phyloP scores from a whole-genome alignment of 2,797 vertebrate genomes.

The Ctenopoma multispine region DNA sequence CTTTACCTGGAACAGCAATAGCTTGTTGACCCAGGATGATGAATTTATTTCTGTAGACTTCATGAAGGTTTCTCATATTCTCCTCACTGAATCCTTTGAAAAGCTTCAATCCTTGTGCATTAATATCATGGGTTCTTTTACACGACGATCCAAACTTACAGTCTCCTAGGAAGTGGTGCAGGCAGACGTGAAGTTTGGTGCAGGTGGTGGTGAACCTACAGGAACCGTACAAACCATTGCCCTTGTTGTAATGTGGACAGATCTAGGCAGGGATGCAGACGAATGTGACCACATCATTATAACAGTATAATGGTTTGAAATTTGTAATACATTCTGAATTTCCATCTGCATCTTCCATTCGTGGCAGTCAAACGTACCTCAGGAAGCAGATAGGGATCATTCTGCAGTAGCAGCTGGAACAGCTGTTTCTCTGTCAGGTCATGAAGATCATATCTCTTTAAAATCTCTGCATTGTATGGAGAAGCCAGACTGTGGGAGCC shows the following conservation, averaged over 20 bases:
- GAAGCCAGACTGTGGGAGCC: constrained; percentile 80
- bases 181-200: constrained; percentile 90
- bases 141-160: constrained; percentile 85
- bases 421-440: constrained; percentile 82
- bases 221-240: constrained; percentile 70
- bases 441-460: constrained; percentile 78
- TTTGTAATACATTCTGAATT: no score
- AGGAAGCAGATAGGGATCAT: constrained; percentile 90
- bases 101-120: constrained; percentile 45
- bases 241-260: constrained; percentile 89
- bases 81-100: constrained; percentile 79
- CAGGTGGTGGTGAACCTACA: constrained; percentile 84
- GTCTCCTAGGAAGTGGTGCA: constrained; percentile 82
- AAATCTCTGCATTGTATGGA: constrained; percentile 76
- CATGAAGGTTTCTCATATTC: constrained; percentile 69
- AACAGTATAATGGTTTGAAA: not conserved
- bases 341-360: not conserved
- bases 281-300: not conserved
- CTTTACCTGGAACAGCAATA: constrained; percentile 48
- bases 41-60: constrained; percentile 79
- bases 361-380: constrained; percentile 83
- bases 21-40: constrained; percentile 62
- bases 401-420: constrained; percentile 91
- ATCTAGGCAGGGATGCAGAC: constrained; percentile 71
- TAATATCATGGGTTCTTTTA: constrained; percentile 82